Evolutionary conservation across 2,888 invertebrate genomes (phyloP), one percentile per base, ranked within the genome.

Genomic region (Machimus rusticus): DNA sequence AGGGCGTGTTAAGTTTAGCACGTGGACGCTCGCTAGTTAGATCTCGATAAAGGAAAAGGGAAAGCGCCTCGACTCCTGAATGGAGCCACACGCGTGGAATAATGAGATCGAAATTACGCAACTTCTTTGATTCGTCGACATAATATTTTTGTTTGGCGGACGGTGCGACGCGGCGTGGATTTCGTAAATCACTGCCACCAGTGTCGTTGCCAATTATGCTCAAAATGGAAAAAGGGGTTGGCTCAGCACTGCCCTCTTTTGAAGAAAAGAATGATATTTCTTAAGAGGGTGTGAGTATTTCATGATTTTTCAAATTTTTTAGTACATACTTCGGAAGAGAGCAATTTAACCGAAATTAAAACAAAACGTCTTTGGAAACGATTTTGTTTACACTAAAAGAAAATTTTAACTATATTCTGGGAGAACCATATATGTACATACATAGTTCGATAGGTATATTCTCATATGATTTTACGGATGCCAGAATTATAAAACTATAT

Each of bases 71-170:
- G 57, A n/a, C 19, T 82, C 66, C 43, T 85, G 39, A 86, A 86
- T 86, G 57, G 28, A 86, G 39, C 78, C 78, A 78, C 86, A 86
- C 86, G 86, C 55, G 86, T 86, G 86, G 86, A 86, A 86, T 86
- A 78, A 86, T 86, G 86, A 86, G 86, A 86, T 86, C 57, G 78
- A 23, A 86, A 86, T 86, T 86, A 86, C 77, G 77, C 86, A 86
- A 39, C 76, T 77, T 31, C 86, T 76, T 77, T 86, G 76, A 76
- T 82, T 82, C 57, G 82, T 82, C 82, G 82, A 66, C 82, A 82
- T 31, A 82, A 82, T 57, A 82, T 82, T 82, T 57, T 57, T 37
- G 34, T 57, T 82, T 37, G 76, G 14, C 66, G 66, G 51, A 19
- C 66, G 28, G 43, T 43, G 4, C 66, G 43, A 12, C 2, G 43